These are phyloP conservation scores for Miniopterus natalensis DNA, from an alignment of 2,113 vertebrate genomes.

Conservation along the genomic window DNA sequence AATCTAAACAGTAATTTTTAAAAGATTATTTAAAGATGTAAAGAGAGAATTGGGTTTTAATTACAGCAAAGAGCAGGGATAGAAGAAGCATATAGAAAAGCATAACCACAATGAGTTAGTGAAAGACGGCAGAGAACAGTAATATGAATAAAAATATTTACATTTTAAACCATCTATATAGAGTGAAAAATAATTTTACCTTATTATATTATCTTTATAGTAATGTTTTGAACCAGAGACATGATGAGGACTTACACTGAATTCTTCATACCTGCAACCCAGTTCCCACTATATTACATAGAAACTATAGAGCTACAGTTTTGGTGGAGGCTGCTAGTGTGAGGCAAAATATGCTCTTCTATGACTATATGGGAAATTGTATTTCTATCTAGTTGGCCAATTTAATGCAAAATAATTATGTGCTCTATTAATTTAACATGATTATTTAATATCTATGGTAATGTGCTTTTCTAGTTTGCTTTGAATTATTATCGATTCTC, in stretches of 20 bases:
- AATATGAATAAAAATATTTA: conserved; percentile 14
- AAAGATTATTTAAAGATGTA: conserved; percentile 33
- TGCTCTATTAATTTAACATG: neutral
- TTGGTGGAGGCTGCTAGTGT: neutral
- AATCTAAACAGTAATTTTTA: conserved; percentile 12
- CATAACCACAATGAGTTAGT: neutral
- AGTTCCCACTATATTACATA: neutral
- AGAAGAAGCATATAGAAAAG: neutral
- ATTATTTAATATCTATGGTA: neutral
- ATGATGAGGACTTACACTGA: neutral
- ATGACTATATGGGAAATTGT: neutral
- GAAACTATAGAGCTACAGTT: neutral
- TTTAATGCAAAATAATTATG: neutral
- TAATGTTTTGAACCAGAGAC: neutral
- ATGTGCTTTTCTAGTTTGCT: neutral
- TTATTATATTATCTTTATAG: neutral
- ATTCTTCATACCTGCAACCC: neutral
- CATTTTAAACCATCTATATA: neutral
- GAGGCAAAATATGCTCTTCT: neutral
- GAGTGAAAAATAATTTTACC: neutral
- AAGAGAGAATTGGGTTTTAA: conserved; percentile 39
- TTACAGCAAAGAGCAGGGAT: neutral
- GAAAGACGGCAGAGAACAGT: neutral
- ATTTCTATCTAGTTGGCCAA: neutral
- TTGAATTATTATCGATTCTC: neutral